Evolutionary conservation across 2,113 vertebrate genomes (phyloP), one percentile per base, ranked within the genome.

Genomic region (Gambusia holbrooki): DNA sequence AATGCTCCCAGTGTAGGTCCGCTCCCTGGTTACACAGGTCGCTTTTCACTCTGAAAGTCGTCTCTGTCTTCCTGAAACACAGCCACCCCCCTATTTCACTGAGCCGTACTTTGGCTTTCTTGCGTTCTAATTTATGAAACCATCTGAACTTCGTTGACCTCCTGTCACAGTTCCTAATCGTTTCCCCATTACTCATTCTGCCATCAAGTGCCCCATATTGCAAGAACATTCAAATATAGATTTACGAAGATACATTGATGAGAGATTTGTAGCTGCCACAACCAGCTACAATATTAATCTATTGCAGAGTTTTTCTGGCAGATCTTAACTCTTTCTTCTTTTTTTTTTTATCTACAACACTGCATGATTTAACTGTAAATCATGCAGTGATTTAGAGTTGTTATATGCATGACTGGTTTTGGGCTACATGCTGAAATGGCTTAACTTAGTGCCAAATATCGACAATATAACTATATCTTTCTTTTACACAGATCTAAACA

Each of bases 1-100:
- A 92, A 91, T 83, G 88, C 76, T 75, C 13, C 62, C 8, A 86
- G 78, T 89, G 88, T 85, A 30, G 78, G 11, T 69, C 66, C 6
- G 71, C 22, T 78, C 30, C 69, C 29, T 17, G 84, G 66, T 58
- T 81, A 88, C 74, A 85, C 79, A 81, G 62, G 37, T 66, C 58
- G 32, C 73, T 71, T 84, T 90, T 77, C 67, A 80, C 79, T 75
- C 80, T 78, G 75, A 89, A 77, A 82, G 76, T 84, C 40, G 0
- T 68, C 76, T 54, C 69, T 51, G 72, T 77, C 68, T 65, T 48
- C 37, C 60, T 63, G 71, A 70, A 72, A 60, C 33, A 51, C 45
- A 28, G 2, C 22, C 51, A n/a, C 22, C 3, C 64, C 8, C 69
- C 14, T 40, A 62, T 67, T 54, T 68, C 42, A 58, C 51, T 69